Evolutionary conservation across 92 coral and sea anemone genomes (phyloP).

Genomic region (Porites rus): DNA sequence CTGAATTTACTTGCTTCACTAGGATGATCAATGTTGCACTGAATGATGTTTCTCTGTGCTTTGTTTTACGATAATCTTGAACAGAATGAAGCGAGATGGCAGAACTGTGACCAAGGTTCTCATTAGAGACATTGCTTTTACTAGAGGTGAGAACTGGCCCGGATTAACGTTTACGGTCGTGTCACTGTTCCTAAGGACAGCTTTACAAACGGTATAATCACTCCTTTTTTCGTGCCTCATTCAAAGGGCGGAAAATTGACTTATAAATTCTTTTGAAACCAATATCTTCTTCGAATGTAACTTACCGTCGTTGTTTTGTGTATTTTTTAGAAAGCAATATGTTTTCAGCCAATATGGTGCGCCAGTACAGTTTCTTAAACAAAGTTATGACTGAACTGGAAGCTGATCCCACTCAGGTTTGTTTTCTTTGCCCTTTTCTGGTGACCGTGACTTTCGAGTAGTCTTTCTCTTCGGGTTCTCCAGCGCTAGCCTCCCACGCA

Average conservation of each 20-base stretch:
- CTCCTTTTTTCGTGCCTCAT: too few relatives aligned
- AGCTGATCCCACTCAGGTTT: slow-evolving; percentile 77
- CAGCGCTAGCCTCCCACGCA: too few relatives aligned
- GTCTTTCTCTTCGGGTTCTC: too few relatives aligned
- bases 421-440: slow-evolving; percentile 4
- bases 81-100: slow-evolving; percentile 93
- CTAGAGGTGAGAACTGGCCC: slow-evolving; percentile 61
- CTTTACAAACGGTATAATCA: too few relatives aligned
- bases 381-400: slow-evolving; percentile 75
- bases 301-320: background rate
- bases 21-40: too few relatives aligned
- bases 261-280: too few relatives aligned
- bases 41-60: background rate
- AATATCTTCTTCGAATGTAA: background rate
- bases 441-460: too few relatives aligned
- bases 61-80: background rate
- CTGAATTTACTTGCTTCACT: too few relatives aligned
- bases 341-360: slow-evolving; percentile 84
- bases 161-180: too few relatives aligned
- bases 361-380: slow-evolving; percentile 86
- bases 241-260: too few relatives aligned
- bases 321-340: slow-evolving; percentile 76
- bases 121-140: slow-evolving; percentile 74
- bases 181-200: too few relatives aligned
- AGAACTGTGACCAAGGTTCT: slow-evolving; percentile 81